Conservation (phyloP, 2,113 vertebrate genomes). For the Lichenostomus cassidix region DNA sequence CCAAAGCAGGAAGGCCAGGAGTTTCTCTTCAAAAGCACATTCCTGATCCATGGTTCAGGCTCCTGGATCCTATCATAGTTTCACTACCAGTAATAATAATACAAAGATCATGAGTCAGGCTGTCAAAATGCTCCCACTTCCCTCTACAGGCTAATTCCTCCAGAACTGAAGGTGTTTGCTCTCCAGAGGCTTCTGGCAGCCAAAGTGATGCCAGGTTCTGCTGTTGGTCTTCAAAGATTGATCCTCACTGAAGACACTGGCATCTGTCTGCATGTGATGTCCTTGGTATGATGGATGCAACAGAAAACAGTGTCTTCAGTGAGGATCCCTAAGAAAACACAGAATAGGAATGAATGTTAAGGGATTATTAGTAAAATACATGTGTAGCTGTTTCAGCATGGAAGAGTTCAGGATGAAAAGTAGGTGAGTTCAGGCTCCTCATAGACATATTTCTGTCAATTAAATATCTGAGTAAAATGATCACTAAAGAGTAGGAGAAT, state of each 20-base stretch:
- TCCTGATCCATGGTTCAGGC: not conserved
- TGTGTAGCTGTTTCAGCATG: not conserved
- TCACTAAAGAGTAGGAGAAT: not conserved
- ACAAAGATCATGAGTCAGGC: not conserved
- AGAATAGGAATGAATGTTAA: not conserved
- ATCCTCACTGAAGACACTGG: not conserved
- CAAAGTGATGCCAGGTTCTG: not conserved
- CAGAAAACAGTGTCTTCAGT: not conserved
- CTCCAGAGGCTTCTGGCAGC: accelerated
- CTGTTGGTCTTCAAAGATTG: not conserved
- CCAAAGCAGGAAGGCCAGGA: not conserved
- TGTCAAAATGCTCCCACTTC: not conserved
- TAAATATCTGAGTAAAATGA: not conserved
- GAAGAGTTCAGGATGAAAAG: not conserved
- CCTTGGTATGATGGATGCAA: not conserved
- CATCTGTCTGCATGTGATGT: not conserved
- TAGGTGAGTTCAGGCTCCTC: not conserved
- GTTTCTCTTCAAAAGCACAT: conserved; percentile 5
- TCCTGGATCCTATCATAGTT: not conserved
- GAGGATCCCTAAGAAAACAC: not conserved
- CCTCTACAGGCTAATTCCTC: not conserved
- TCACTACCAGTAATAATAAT: not conserved
- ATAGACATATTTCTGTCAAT: not conserved
- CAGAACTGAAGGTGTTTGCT: not conserved
- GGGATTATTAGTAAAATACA: not conserved